Conservation (phyloP, 2,797 vertebrate species). For the Numenius phaeopus region DNA sequence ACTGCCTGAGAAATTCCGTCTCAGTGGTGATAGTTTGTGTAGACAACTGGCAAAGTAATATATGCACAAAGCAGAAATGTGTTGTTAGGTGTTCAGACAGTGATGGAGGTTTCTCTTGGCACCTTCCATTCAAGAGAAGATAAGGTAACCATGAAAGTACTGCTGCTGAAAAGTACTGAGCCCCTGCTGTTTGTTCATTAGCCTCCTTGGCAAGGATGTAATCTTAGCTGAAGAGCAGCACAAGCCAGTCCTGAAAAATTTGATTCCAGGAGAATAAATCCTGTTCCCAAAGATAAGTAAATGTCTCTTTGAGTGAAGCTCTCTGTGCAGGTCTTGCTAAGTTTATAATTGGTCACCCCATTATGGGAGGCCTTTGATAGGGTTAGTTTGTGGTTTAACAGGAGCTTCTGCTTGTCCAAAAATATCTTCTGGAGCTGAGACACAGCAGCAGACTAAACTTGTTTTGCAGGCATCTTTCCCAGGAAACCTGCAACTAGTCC, state of each 20-base stretch:
- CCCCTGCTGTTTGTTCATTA: neutral
- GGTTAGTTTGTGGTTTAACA: neutral
- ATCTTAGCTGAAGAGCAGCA: neutral
- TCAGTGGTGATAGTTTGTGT: neutral
- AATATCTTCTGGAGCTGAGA: neutral
- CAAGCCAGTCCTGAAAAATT: neutral
- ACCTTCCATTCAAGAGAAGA: neutral
- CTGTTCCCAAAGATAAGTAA: neutral
- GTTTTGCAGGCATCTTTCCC: constrained; percentile 92
- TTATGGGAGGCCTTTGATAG: neutral
- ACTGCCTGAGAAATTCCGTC: neutral
- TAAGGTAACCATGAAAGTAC: neutral
- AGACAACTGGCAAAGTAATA: neutral
- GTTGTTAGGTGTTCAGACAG: neutral
- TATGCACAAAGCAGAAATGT: neutral
- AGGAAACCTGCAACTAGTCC: constrained; percentile 94
- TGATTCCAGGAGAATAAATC: neutral
- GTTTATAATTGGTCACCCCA: neutral
- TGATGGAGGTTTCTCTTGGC: neutral
- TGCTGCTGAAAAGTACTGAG: neutral
- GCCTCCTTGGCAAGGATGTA: neutral
- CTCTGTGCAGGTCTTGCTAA: neutral
- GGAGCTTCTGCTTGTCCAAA: neutral
- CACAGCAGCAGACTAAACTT: neutral
- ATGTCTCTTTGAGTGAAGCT: constrained; percentile 6